Evolutionary conservation across 2,113 vertebrate genomes (phyloP).

Genomic region (Elephantulus edwardii): DNA sequence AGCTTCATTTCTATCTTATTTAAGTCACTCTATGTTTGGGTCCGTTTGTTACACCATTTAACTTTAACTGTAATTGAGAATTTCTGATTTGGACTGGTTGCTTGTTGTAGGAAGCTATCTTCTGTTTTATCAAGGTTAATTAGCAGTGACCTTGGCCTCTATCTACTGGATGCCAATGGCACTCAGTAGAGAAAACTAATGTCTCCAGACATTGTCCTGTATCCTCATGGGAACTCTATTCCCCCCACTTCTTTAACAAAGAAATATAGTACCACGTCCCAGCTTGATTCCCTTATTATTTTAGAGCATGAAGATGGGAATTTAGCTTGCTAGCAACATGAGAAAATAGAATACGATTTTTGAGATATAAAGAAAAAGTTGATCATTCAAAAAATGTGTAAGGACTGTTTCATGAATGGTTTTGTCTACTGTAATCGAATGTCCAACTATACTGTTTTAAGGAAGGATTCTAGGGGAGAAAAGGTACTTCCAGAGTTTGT

Average conservation of each 20-base stretch:
- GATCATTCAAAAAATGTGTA: not conserved
- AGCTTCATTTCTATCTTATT: not conserved
- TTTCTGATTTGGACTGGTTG: not conserved
- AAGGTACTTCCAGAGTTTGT: not conserved
- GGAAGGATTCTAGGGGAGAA: not conserved
- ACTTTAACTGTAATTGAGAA: not conserved
- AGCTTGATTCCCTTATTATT: not conserved
- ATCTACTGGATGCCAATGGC: not conserved
- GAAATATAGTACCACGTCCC: not conserved
- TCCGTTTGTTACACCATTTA: not conserved
- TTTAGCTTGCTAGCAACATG: not conserved
- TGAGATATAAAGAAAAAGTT: not conserved
- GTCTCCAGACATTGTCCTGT: not conserved
- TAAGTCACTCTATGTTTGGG: not conserved
- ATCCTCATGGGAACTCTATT: not conserved
- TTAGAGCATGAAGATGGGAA: not conserved
- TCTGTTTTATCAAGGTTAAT: not conserved
- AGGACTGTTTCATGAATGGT: not conserved
- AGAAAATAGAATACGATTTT: not conserved
- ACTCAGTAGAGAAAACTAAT: not conserved
- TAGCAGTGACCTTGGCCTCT: not conserved
- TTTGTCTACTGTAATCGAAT: not conserved
- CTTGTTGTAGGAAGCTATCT: not conserved
- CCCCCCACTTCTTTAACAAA: no score
- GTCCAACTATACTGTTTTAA: not conserved